These are phyloP conservation scores for Autographa gamma DNA, from an alignment of 2,888 invertebrate species.

Conservation along the genomic window DNA sequence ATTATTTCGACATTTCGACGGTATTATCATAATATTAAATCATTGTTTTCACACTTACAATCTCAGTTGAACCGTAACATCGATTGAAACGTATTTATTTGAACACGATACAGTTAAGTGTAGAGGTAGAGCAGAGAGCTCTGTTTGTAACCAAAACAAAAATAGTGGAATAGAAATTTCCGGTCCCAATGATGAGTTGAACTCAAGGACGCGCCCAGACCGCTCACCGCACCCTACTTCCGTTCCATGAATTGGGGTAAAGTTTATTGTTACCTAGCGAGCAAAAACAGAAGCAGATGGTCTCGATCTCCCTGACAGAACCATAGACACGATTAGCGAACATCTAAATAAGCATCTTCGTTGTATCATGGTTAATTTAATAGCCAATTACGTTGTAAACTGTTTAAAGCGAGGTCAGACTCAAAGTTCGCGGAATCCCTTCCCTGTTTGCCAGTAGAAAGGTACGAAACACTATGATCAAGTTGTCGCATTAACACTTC, in stretches of 20 bases:
- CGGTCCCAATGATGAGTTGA: slow-evolving; percentile 72
- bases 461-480: slow-evolving; percentile 81
- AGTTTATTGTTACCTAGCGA: slow-evolving; percentile 66
- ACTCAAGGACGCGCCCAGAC: slow-evolving; percentile 84
- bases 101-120: slow-evolving; percentile 5
- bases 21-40: background rate
- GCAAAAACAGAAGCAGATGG: slow-evolving; percentile 78
- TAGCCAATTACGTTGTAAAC: slow-evolving; percentile 70
- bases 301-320: slow-evolving; percentile 41
- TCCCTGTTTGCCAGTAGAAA: slow-evolving; percentile 75
- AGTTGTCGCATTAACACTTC: slow-evolving; percentile 86
- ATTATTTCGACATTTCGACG: slow-evolving; percentile 14
- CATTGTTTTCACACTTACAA: background rate
- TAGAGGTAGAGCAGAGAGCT: background rate
- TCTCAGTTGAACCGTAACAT: background rate
- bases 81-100: background rate
- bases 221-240: slow-evolving; percentile 85
- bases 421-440: slow-evolving; percentile 72
- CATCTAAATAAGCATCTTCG: slow-evolving; percentile 54
- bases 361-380: slow-evolving; percentile 62
- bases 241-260: slow-evolving; percentile 81
- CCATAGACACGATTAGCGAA: slow-evolving; percentile 41
- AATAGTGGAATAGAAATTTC: slow-evolving; percentile 73
- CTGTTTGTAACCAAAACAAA: slow-evolving; percentile 56
- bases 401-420: slow-evolving; percentile 69